phyloP scores from a whole-genome alignment of 2,888 invertebrate genomes.

The Girardia tigrina region DNA sequence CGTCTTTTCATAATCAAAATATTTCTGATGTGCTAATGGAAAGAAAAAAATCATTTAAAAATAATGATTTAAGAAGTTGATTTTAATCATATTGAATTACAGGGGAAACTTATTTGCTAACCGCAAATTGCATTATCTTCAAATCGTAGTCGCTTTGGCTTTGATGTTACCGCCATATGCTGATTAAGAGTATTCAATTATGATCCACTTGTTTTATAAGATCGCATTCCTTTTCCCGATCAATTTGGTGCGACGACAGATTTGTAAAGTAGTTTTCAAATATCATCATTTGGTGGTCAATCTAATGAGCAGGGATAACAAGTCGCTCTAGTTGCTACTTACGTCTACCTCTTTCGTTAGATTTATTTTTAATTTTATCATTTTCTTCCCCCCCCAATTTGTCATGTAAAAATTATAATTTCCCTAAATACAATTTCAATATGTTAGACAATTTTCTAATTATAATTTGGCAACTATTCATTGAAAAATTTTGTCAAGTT shows the following conservation, averaged over 20 bases:
- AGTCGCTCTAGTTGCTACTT: neutral
- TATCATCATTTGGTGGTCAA: conserved; percentile 7
- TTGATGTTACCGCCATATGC: conserved; percentile 14
- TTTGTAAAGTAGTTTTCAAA: conserved; percentile 23
- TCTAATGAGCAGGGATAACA: conserved; percentile 19
- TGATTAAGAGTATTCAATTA: conserved; percentile 23
- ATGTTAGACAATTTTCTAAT: no score
- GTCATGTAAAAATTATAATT: no score
- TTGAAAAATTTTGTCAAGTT: no score
- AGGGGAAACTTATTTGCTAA: conserved; percentile 23
- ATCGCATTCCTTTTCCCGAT: neutral
- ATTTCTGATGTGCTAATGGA: neutral
- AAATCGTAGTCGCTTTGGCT: neutral
- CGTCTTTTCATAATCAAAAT: no score
- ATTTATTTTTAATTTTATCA: no score
- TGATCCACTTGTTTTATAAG: conserved; percentile 23
- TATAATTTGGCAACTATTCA: no score
- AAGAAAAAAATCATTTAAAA: conserved; percentile 1
- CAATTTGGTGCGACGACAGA: neutral
- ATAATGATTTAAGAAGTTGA: conserved; percentile 23
- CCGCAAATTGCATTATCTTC: neutral
- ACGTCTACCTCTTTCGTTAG: no score
- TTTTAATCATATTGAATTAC: conserved; percentile 23
- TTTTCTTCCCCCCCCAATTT: no score
- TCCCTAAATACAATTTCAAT: no score